These are phyloP conservation scores for Drosophila macrothrix DNA, from an alignment of 2,888 invertebrate species.

Conservation along the genomic window DNA sequence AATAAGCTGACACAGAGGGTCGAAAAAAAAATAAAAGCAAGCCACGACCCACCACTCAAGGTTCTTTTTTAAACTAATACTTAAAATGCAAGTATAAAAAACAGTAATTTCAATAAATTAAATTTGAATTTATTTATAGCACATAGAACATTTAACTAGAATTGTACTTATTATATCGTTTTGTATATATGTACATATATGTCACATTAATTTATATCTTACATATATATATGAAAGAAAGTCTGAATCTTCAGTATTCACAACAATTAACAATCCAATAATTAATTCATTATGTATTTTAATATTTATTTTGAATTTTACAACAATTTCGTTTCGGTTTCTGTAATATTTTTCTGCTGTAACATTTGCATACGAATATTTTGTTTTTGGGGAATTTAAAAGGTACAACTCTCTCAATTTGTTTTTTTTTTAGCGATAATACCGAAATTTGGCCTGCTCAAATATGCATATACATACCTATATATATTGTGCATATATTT, in stretches of 20 bases:
- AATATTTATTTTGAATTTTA: conserved; percentile 12
- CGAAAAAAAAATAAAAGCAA: not conserved
- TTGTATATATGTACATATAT: conserved; percentile 34
- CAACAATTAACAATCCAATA: conserved; percentile 57
- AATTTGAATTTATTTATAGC: conserved; percentile 68
- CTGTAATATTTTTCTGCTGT: conserved; percentile 23
- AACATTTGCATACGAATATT: conserved; percentile 35
- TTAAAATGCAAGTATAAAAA: not conserved
- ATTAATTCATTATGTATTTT: conserved; percentile 30
- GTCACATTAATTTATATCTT: conserved; percentile 51
- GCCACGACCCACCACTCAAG: too few species aligned
- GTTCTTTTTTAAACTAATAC: too few species aligned
- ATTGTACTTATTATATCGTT: conserved; percentile 44
- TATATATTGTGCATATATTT: conserved; percentile 6
- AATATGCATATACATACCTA: not conserved
- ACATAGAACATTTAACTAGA: conserved; percentile 68
- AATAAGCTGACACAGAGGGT: not conserved
- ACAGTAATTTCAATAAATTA: conserved; percentile 52
- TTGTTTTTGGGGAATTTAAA: conserved; percentile 44
- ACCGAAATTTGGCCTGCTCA: conserved; percentile 48
- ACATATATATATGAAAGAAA: conserved; percentile 31
- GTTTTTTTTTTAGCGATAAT: conserved; percentile 27
- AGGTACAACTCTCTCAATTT: conserved; percentile 74
- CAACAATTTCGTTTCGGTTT: conserved; percentile 58
- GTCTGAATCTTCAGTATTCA: conserved; percentile 11